Conservation (phyloP, 2,888 invertebrate species). For the Nomada flava region DNA sequence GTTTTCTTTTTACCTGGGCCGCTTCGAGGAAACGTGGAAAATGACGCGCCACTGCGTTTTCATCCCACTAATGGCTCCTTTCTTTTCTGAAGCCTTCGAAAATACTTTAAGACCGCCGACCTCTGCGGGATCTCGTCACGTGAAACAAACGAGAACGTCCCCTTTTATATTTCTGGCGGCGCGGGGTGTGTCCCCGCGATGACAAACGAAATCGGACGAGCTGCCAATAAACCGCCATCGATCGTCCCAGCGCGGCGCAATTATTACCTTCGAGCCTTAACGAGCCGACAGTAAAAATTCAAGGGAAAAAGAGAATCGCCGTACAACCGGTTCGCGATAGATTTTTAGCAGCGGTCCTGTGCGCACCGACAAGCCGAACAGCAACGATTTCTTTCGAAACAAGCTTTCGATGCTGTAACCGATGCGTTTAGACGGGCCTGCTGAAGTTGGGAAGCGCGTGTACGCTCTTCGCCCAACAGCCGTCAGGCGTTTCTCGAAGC, state of each 20-base stretch:
- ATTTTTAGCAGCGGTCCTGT: no score
- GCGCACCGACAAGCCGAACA: no score
- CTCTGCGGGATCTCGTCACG: slow-evolving; percentile 5
- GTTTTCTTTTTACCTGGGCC: slow-evolving; percentile 64
- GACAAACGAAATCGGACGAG: slow-evolving; percentile 29
- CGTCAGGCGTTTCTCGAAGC: slow-evolving; percentile 3
- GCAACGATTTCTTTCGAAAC: no score
- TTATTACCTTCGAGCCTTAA: background rate
- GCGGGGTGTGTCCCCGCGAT: no score
- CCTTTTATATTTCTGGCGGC: slow-evolving; percentile 15
- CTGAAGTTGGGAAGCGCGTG: no score
- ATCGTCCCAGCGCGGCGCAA: background rate
- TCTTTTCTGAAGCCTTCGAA: slow-evolving; percentile 51
- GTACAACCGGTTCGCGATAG: background rate
- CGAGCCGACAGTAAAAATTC: background rate
- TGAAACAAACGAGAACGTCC: slow-evolving; percentile 20
- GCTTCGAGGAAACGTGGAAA: slow-evolving; percentile 58
- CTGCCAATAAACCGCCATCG: slow-evolving; percentile 32
- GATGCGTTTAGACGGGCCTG: no score
- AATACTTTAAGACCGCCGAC: slow-evolving; percentile 37
- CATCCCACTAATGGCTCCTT: slow-evolving; percentile 59
- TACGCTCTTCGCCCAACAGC: background rate
- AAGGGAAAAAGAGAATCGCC: background rate
- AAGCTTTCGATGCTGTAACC: no score
- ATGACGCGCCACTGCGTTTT: slow-evolving; percentile 57